Conservation (phyloP, 2,888 invertebrate species). For the Polylopha cassiicola region DNA sequence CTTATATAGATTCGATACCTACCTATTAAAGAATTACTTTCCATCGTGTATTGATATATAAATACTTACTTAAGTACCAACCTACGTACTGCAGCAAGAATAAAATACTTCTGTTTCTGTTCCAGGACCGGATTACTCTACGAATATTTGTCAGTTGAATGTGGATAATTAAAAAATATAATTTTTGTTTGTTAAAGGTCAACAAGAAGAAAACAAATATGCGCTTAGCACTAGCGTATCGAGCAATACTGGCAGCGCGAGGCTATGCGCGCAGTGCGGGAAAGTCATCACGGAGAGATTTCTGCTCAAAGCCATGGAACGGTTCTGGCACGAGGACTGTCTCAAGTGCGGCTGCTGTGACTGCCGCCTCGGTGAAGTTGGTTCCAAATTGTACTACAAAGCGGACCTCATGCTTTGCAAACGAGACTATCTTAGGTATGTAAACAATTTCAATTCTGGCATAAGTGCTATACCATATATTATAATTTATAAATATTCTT, state of each 20-base stretch:
- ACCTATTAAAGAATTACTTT: too few species aligned
- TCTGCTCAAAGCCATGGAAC: constrained; percentile 90
- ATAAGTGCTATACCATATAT: constrained; percentile 15
- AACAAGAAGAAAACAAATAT: constrained; percentile 70
- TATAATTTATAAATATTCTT: constrained; percentile 3
- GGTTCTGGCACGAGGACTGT: constrained; percentile 96
- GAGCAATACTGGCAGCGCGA: constrained; percentile 55
- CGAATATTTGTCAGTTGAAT: constrained; percentile 26
- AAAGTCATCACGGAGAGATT: constrained; percentile 90
- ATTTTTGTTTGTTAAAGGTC: constrained; percentile 42
- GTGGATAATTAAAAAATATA: constrained; percentile 21
- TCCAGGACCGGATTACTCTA: too few species aligned
- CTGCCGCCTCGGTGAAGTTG: constrained; percentile 94
- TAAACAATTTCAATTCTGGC: constrained; percentile 22
- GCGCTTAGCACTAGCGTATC: constrained; percentile 52
- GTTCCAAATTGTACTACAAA: constrained; percentile 92
- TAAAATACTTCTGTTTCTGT: too few species aligned
- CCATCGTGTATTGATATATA: too few species aligned
- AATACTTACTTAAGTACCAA: too few species aligned
- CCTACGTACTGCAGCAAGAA: too few species aligned
- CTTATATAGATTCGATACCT: too few species aligned
- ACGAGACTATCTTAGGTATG: constrained; percentile 92
- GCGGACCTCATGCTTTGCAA: constrained; percentile 94
- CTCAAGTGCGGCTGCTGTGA: constrained; percentile 95
- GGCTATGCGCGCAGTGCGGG: constrained; percentile 90